A percentile compares a stretch with the other conserved stretches of the same genome.
These are phyloP conservation scores for Lasioglossum villosulum DNA, from an alignment of 2,888 invertebrate species.

Conservation along the genomic window DNA sequence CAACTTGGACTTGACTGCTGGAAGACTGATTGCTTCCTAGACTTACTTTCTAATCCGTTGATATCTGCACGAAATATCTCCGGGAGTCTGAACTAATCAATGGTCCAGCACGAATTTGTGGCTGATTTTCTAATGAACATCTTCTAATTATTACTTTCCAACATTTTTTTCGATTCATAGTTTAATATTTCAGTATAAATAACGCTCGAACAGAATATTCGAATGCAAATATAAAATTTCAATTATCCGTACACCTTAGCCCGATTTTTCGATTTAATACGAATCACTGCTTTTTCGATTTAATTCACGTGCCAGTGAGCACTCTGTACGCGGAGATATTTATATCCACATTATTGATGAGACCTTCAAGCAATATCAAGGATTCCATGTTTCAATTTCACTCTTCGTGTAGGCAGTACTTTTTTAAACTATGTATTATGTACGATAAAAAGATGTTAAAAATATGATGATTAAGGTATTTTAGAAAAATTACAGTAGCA, in stretches of 20 bases:
- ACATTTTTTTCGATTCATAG: neutral
- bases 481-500: neutral
- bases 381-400: neutral
- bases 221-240: neutral
- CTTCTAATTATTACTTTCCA: neutral
- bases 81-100: neutral
- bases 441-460: neutral
- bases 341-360: constrained; percentile 5
- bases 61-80: constrained; percentile 2
- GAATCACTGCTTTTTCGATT: constrained; percentile 3
- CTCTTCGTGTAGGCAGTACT: neutral
- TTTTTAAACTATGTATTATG: neutral
- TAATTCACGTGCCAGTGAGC: constrained; percentile 7
- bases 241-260: neutral
- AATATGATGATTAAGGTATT: neutral
- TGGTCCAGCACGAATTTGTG: neutral
- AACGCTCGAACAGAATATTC: neutral
- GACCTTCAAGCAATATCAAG: constrained; percentile 3
- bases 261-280: constrained; percentile 3
- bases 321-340: constrained; percentile 2
- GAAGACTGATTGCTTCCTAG: constrained; percentile 21
- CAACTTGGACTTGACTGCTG: neutral
- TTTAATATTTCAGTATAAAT: neutral
- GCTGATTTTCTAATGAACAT: neutral
- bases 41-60: constrained; percentile 16